phyloP scores from a whole-genome alignment of 2,113 vertebrate genomes.

The Calidris pygmaea region DNA sequence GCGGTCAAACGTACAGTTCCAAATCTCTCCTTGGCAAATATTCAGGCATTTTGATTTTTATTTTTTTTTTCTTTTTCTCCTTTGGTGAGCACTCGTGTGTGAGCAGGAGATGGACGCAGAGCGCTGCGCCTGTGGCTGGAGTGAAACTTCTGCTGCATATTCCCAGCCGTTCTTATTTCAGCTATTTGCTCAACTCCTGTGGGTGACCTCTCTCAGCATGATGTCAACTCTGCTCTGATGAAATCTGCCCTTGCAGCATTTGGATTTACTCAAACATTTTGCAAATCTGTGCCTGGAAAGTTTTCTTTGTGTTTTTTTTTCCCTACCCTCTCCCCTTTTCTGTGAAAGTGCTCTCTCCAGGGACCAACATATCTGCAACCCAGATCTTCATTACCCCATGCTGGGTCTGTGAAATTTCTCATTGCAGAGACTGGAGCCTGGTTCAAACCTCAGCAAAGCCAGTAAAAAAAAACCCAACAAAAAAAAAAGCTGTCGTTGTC shows the following conservation, averaged over 20 bases:
- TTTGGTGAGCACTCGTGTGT: not conserved
- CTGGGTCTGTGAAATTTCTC: conserved; percentile 24
- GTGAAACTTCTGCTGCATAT: not conserved
- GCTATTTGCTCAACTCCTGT: conserved; percentile 58
- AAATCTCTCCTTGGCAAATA: conserved; percentile 38
- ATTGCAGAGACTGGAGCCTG: not conserved
- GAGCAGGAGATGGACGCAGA: conserved; percentile 18
- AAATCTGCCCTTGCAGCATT: conserved; percentile 56
- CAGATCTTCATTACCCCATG: not conserved
- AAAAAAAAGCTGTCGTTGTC: not conserved
- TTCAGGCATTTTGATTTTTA: not conserved
- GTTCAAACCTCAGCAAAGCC: not conserved
- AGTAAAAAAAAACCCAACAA: not conserved
- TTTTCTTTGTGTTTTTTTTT: not conserved
- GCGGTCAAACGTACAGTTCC: not conserved
- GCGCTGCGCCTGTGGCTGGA: not conserved
- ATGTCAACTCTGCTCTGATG: conserved; percentile 45
- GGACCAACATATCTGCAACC: conserved; percentile 4
- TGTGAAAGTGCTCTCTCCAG: conserved; percentile 1
- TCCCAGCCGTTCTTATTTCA: not conserved
- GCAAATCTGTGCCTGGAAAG: conserved; percentile 50
- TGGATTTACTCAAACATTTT: conserved; percentile 50
- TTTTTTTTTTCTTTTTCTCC: not conserved
- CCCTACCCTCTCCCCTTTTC: not conserved
- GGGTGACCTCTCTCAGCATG: conserved; percentile 56